Conservation (phyloP, 1,140 invertebrate genomes). For the Magallana ariakensis region DNA sequence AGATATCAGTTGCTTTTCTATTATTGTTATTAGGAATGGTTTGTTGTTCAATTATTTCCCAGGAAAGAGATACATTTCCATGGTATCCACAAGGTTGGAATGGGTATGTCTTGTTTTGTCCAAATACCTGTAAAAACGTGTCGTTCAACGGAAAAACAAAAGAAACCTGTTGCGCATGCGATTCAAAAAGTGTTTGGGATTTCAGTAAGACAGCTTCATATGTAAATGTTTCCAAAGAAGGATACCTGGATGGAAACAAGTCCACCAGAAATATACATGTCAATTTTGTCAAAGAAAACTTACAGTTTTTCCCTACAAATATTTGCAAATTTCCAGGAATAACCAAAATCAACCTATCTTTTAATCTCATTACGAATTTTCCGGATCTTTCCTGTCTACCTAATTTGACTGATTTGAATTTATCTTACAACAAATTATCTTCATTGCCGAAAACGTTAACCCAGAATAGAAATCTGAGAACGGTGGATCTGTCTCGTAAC, state of each 20-base stretch:
- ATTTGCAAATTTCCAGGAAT: slow-evolving; percentile 9
- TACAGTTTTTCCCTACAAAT: background rate
- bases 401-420: background rate
- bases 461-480: background rate
- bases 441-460: background rate
- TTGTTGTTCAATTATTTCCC: too few relatives aligned
- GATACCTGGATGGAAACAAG: background rate
- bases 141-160: background rate
- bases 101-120: background rate
- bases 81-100: background rate
- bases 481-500: background rate
- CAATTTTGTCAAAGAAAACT: background rate
- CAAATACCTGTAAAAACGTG: background rate
- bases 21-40: too few relatives aligned
- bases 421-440: background rate
- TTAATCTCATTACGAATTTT: background rate
- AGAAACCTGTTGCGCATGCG: background rate
- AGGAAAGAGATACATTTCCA: background rate
- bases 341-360: background rate
- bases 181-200: background rate
- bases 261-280: background rate
- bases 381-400: background rate
- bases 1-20: too few relatives aligned
- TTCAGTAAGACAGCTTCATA: background rate
- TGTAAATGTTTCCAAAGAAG: background rate